phyloP scores from a whole-genome alignment of 1,140 invertebrate species.

The Aphelenchoides besseyi region DNA sequence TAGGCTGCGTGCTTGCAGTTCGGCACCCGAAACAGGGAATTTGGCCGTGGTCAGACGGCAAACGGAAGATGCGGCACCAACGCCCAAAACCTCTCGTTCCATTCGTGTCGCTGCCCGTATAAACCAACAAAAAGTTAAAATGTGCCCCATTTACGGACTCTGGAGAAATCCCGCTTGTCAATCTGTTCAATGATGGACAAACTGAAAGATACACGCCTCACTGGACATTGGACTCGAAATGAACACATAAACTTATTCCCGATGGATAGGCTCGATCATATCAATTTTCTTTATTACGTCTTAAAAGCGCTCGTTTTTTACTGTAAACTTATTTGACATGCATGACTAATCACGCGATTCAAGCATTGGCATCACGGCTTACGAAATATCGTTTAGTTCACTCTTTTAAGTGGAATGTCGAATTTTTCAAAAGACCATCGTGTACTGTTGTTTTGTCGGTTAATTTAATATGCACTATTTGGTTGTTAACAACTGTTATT shows the following conservation, averaged over 20 bases:
- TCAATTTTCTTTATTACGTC: neutral
- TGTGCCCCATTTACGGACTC: constrained; percentile 1
- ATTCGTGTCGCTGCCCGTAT: neutral
- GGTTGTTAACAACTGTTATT: too few species aligned
- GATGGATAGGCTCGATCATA: neutral
- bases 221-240: constrained; percentile 2
- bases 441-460: too few species aligned
- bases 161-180: constrained; percentile 3
- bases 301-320: neutral
- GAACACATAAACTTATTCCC: constrained; percentile 1
- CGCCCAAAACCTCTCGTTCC: neutral
- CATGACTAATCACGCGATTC: too few species aligned
- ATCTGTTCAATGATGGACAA: constrained; percentile 1
- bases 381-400: too few species aligned
- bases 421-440: too few species aligned
- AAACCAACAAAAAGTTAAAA: constrained; percentile 1
- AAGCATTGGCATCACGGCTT: too few species aligned
- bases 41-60: neutral
- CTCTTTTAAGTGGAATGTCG: too few species aligned
- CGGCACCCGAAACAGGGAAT: constrained; percentile 4
- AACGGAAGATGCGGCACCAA: neutral
- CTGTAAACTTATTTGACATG: too few species aligned
- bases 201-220: neutral
- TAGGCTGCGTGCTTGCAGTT: neutral
- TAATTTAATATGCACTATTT: too few species aligned